phyloP scores from a whole-genome alignment of 92 coral and sea anemone genomes.

The Pocillopora meandrina region DNA sequence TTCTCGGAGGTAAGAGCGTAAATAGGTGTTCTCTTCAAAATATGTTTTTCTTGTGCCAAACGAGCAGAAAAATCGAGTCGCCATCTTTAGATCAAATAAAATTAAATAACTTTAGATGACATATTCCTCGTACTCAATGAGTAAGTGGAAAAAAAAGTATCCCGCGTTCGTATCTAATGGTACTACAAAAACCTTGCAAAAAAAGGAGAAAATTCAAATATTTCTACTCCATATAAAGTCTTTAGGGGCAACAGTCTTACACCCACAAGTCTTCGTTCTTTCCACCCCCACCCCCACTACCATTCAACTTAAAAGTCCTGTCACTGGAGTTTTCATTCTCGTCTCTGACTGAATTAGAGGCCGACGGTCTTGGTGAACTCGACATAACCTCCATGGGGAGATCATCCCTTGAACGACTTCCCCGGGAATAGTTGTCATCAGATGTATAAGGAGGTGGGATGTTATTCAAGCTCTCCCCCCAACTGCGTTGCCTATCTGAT shows the following conservation, averaged over 20 bases:
- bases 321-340: slow-evolving; percentile 30
- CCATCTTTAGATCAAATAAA: background rate
- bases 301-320: slow-evolving; percentile 26
- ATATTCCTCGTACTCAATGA: background rate
- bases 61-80: background rate
- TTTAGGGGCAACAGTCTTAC: slow-evolving; percentile 5
- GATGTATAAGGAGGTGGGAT: slow-evolving; percentile 82
- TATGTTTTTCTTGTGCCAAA: too few relatives aligned
- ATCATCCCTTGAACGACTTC: slow-evolving; percentile 45
- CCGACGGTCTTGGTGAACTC: slow-evolving; percentile 28
- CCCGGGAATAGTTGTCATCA: slow-evolving; percentile 60
- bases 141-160: background rate
- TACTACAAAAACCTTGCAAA: background rate
- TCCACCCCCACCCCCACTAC: slow-evolving; percentile 44
- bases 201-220: background rate
- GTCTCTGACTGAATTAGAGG: slow-evolving; percentile 33
- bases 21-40: background rate
- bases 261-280: slow-evolving; percentile 47
- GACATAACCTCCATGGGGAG: slow-evolving; percentile 31
- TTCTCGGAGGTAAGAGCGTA: background rate
- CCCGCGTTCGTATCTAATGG: background rate
- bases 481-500: slow-evolving; percentile 61
- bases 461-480: slow-evolving; percentile 71
- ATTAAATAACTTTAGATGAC: background rate
- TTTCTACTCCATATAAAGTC: background rate